Percentiles rank a stretch among this genome's conserved stretches.
phyloP scores from a whole-genome alignment of 1,140 invertebrate genomes.

The Holotrichia oblita region DNA sequence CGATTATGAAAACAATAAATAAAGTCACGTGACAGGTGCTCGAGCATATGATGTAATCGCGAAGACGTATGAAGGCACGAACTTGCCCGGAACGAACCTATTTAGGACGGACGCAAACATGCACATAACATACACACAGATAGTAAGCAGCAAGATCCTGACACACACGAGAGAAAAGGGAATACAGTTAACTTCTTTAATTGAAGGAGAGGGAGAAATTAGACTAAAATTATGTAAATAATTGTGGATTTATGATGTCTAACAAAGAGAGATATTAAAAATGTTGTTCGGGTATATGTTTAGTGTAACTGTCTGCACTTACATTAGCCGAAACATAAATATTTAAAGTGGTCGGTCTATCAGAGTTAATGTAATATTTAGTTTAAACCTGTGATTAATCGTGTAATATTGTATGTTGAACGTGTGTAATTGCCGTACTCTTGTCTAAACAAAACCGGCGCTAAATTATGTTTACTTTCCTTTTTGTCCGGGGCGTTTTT shows the following conservation, averaged over 20 bases:
- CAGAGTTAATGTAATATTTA: constrained; percentile 30
- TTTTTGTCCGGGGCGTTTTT: not conserved
- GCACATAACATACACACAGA: too few species aligned
- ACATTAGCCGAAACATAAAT: constrained; percentile 33
- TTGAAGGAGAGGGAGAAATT: too few species aligned
- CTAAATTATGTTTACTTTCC: constrained; percentile 28
- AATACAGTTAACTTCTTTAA: too few species aligned
- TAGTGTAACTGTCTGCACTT: constrained; percentile 35
- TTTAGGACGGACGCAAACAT: constrained; percentile 1
- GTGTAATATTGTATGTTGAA: constrained; percentile 35
- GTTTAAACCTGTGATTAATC: constrained; percentile 31
- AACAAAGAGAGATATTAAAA: too few species aligned
- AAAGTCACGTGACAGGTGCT: constrained; percentile 45
- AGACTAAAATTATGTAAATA: too few species aligned
- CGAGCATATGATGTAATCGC: constrained; percentile 43
- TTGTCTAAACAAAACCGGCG: constrained; percentile 15
- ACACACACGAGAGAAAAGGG: too few species aligned
- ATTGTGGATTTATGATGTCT: too few species aligned
- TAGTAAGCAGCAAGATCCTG: too few species aligned
- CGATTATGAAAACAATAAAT: constrained; percentile 47
- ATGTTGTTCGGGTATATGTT: not conserved
- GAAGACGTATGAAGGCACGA: constrained; percentile 45
- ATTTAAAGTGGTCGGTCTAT: constrained; percentile 33
- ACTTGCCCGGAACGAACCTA: constrained; percentile 16
- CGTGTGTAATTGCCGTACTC: constrained; percentile 19